Evolutionary conservation across 1,140 invertebrate species (phyloP).

Genomic region (Camponotus vicinus): DNA sequence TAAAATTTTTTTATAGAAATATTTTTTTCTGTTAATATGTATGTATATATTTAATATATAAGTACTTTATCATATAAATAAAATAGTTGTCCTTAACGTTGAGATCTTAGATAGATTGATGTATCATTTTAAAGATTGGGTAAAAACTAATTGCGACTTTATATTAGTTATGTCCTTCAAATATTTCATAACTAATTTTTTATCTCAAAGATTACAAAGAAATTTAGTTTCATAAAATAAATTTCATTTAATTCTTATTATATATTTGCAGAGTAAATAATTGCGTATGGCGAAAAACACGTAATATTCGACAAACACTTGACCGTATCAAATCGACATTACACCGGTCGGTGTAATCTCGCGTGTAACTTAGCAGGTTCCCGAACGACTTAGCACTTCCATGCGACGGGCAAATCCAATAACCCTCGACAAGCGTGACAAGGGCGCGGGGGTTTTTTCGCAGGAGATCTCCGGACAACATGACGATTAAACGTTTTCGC

Average conservation of each 20-base stretch:
- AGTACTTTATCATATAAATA: constrained; percentile 16
- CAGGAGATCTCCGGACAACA: constrained; percentile 8
- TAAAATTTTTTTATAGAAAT: neutral
- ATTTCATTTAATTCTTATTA: neutral
- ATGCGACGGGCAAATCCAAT: constrained; percentile 83
- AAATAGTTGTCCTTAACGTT: constrained; percentile 53
- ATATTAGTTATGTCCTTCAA: neutral
- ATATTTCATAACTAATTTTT: neutral
- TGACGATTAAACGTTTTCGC: constrained; percentile 70
- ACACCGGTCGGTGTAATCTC: constrained; percentile 79
- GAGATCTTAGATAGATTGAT: constrained; percentile 64
- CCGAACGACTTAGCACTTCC: constrained; percentile 33
- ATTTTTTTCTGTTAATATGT: neutral
- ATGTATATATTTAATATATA: neutral
- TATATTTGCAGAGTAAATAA: constrained; percentile 11
- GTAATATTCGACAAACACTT: constrained; percentile 77
- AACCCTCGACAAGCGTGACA: constrained; percentile 83
- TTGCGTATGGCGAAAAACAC: neutral
- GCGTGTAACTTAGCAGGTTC: constrained; percentile 83
- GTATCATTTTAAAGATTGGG: constrained; percentile 58
- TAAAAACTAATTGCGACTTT: neutral
- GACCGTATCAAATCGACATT: constrained; percentile 80
- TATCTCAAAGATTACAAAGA: neutral
- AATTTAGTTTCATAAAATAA: neutral
- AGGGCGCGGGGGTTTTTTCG: constrained; percentile 62